Base-by-base conservation (phyloP, 2,797 vertebrate species). In the Enteromius argenteus region DNA sequence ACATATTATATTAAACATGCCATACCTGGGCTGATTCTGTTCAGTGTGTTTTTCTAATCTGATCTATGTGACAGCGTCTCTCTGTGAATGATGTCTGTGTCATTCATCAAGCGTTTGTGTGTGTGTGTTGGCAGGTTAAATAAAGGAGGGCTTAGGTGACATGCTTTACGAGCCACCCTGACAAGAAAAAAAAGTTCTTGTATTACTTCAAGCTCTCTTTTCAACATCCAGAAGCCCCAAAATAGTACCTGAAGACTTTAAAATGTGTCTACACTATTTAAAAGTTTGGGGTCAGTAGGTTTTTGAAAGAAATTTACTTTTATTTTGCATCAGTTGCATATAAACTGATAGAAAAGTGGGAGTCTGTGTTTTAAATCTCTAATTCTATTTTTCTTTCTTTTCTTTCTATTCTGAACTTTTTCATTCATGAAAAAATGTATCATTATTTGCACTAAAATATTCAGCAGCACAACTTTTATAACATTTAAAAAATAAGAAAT, bases 111-210 rank as follows among this genome's bases (percentile, higher is more conserved):
- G 27, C 76, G 53, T 79, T 79, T n/a, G 17, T 78, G 67, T 81
- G 58, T 46, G 32, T 84, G 75, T 86, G 80, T 67, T 80, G 75
- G 62, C 44, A 62, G 78, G 77, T 86, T 81, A 85, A 86, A 87
- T 87, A 80, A 85, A 84, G 86, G 80, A 87, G 67, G 53, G 76
- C 62, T 80, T 37, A 69, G 84, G 66, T 87, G 83, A 90, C 88
- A 82, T 80, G 73, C 78, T 86, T 87, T 87, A 86, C 81, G 83
- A 87, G 76, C 69, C 82, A 76, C 84, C 80, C 39, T 87, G 84
- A 90, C 60, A 80, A 66, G 72, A 58, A 73, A 58, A 62, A 30
- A 30, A 51, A 84, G 60, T 64, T 76, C 80, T 89, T 84, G 60
- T 83, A 60, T 87, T 81, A 66, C 82, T 81, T 53, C 44, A 37